These are phyloP conservation scores for Andrena fulva DNA, from an alignment of 2,888 invertebrate species.

Conservation along the genomic window DNA sequence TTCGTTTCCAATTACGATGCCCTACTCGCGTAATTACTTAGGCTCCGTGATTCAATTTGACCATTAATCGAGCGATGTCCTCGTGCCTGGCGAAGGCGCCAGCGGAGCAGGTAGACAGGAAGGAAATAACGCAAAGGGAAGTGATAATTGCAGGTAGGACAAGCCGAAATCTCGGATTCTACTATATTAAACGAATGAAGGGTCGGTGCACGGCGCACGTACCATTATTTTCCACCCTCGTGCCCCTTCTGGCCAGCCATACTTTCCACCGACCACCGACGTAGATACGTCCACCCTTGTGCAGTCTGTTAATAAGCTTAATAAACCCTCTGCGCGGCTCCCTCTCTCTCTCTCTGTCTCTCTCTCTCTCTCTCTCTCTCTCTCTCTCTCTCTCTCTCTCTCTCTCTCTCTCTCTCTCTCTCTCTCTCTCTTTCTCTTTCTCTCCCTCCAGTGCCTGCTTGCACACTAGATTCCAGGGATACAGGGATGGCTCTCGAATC, in stretches of 20 bases:
- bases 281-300: slow-evolving; percentile 72
- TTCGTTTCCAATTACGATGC: not conserved
- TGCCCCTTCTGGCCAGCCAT: slow-evolving; percentile 60
- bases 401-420: slow-evolving; percentile 59
- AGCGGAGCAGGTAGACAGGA: not conserved
- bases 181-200: slow-evolving; percentile 63
- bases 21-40: not conserved
- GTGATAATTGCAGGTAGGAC: slow-evolving; percentile 61
- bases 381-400: not conserved
- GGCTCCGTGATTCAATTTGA: not conserved
- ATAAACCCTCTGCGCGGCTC: slow-evolving; percentile 76
- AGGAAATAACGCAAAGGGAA: slow-evolving; percentile 44
- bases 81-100: not conserved
- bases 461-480: slow-evolving; percentile 70
- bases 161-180: slow-evolving; percentile 56
- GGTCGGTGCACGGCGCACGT: slow-evolving; percentile 28
- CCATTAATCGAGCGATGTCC: slow-evolving; percentile 9
- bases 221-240: slow-evolving; percentile 64
- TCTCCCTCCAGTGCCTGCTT: slow-evolving; percentile 49
- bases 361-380: slow-evolving; percentile 53
- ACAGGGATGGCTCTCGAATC: slow-evolving; percentile 71
- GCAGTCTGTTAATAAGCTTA: slow-evolving; percentile 79
- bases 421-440: slow-evolving; percentile 22
- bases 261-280: slow-evolving; percentile 71
- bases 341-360: slow-evolving; percentile 45